A percentile compares a stretch with the other conserved stretches of the same genome.
phyloP scores from a whole-genome alignment of 2,888 invertebrate species.

The Unio pictorum region DNA sequence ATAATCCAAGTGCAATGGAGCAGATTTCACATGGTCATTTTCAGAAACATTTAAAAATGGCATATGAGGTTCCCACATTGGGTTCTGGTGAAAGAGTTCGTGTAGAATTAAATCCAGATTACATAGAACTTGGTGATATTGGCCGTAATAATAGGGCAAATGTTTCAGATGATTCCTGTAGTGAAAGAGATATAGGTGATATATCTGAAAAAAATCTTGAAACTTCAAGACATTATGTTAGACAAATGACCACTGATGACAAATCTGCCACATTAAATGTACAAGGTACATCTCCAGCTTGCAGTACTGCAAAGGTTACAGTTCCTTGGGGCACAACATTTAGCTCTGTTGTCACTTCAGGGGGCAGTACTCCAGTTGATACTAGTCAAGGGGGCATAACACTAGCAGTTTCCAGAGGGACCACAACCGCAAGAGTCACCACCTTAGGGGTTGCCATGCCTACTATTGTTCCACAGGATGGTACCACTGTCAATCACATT shows the following conservation, averaged over 20 bases:
- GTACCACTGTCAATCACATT: too few species aligned
- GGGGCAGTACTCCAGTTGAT: background rate
- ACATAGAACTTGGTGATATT: conserved; percentile 43
- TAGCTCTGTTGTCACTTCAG: background rate
- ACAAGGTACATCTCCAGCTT: background rate
- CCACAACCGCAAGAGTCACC: too few species aligned
- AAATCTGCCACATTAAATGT: background rate
- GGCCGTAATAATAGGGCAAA: conserved; percentile 11
- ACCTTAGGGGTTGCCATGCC: too few species aligned
- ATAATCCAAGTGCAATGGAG: background rate
- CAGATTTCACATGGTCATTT: conserved; percentile 2
- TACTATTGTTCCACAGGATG: too few species aligned
- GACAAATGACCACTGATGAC: too few species aligned
- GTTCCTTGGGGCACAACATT: background rate
- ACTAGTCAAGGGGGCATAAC: background rate
- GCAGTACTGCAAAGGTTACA: background rate
- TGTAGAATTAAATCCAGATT: conserved; percentile 55
- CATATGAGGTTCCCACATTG: conserved; percentile 2
- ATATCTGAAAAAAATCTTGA: conserved; percentile 5
- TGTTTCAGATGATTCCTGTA: conserved; percentile 2
- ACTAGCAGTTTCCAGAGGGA: too few species aligned
- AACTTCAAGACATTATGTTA: background rate
- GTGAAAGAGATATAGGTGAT: conserved; percentile 9
- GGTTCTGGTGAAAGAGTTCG: conserved; percentile 41
- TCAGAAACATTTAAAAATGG: conserved; percentile 4